Evolutionary conservation across 2,888 invertebrate species (phyloP).

Genomic region (Sarcophaga carnaria): DNA sequence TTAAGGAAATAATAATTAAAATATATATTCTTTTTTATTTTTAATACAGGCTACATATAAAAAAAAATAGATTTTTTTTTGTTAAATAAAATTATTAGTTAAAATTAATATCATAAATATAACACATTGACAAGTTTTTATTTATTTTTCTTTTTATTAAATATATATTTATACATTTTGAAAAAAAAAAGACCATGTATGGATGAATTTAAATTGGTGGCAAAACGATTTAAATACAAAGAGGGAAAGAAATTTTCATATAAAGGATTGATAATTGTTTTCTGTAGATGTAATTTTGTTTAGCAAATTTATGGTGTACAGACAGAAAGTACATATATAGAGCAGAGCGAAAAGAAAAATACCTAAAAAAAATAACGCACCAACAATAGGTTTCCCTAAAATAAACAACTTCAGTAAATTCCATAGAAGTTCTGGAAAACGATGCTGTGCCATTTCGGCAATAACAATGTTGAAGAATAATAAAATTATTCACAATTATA

Average conservation of each 20-base stretch:
- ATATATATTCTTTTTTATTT: neutral
- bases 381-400: too few relatives aligned
- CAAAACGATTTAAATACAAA: slow-evolving; percentile 46
- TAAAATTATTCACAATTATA: too few relatives aligned
- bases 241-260: neutral
- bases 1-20: neutral
- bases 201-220: slow-evolving; percentile 53
- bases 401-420: too few relatives aligned
- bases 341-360: too few relatives aligned
- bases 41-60: slow-evolving; percentile 20
- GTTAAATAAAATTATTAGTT: slow-evolving; percentile 10
- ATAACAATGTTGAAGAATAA: too few relatives aligned
- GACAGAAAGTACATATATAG: too few relatives aligned
- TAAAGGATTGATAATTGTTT: neutral
- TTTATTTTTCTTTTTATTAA: slow-evolving; percentile 17
- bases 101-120: slow-evolving; percentile 28
- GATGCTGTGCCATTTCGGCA: too few relatives aligned
- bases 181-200: slow-evolving; percentile 48
- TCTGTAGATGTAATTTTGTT: neutral
- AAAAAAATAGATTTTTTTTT: neutral
- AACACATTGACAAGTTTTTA: slow-evolving; percentile 27
- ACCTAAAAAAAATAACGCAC: too few relatives aligned
- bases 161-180: slow-evolving; percentile 4
- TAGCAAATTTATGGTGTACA: too few relatives aligned
- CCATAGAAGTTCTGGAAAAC: too few relatives aligned